Base-by-base conservation (phyloP, 2,797 vertebrate genomes). In the Catostomus latipinnis region DNA sequence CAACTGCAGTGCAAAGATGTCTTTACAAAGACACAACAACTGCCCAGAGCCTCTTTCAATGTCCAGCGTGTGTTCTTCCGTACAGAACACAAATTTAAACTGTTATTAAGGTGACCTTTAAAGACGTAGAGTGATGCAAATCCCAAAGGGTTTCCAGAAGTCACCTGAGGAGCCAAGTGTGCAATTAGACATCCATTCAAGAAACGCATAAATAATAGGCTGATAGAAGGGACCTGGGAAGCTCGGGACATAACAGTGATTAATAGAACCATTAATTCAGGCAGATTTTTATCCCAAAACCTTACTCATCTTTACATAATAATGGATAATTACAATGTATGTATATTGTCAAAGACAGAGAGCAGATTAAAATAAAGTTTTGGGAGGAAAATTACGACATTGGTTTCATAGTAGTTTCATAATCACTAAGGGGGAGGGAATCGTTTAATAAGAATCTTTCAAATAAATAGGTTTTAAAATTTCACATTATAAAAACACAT, bases 221-320 rank as follows among this genome's bases (percentile, higher is more conserved):
- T 71, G 78, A 83, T 80, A 82, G 66, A 80, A 82, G 53, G 16
- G 71, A 80, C 63, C 60, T 60, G 73, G 8, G 81, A 82, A 86
- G 81, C 83, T 83, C 68, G 46, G 83, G 82, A 84, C 84, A 85
- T 88, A 83, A 86, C 60, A 74, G 77, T 85, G 85, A 88, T 85
- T 85, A 85, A 88, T 88, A 80, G 69, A 77, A 75, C 78, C 85
- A 85, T 88, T 88, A 82, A 86, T 86, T 83, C 77, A 82, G 52
- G 80, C 79, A 71, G 67, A 85, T 80, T 87, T 84, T 84, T 78
- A 80, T 85, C 82, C 81, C 82, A 83, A 88, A 88, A 85, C 82
- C 87, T 85, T 86, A 84, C 85, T 88, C 84, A 86, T 86, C 87
- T 80, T 84, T 78, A 61, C 78, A 78, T 82, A 80, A 86, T 85